phyloP scores from a whole-genome alignment of 2,797 vertebrate genomes.

The Kryptopterus vitreolus region DNA sequence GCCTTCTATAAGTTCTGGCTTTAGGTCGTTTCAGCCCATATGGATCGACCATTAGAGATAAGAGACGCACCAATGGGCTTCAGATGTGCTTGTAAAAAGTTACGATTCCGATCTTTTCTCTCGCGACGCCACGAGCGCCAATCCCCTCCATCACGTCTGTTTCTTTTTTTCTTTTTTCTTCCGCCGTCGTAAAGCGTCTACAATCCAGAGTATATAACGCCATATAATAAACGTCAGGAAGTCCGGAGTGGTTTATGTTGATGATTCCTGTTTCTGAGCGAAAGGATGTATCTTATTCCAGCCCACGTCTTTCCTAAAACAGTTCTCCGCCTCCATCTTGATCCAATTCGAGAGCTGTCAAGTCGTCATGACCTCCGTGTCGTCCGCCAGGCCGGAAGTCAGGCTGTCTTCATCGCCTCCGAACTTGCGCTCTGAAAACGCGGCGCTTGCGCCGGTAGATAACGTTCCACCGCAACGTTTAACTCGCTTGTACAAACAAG shows the following conservation, averaged over 20 bases:
- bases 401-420: conserved; percentile 25
- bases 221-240: conserved; percentile 2
- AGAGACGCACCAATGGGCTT: conserved; percentile 37
- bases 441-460: conserved; percentile 10
- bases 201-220: conserved; percentile 12
- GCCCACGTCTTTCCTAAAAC: conserved; percentile 11
- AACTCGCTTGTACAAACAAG: conserved; percentile 51
- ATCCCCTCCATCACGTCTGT: neutral
- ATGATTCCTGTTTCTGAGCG: conserved; percentile 8
- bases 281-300: conserved; percentile 17
- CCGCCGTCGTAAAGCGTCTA: conserved; percentile 11
- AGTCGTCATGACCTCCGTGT: conserved; percentile 50
- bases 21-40: conserved; percentile 37
- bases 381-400: conserved; percentile 39
- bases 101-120: conserved; percentile 36
- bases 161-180: conserved; percentile 7
- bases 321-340: conserved; percentile 34
- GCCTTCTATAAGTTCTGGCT: conserved; percentile 18
- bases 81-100: conserved; percentile 47
- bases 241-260: conserved; percentile 10
- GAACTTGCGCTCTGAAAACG: conserved; percentile 29
- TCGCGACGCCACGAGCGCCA: neutral
- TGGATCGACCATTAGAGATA: conserved; percentile 42
- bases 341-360: conserved; percentile 42
- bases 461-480: conserved; percentile 22